Conservation (phyloP, 1,140 invertebrate species). For the Littorina saxatilis region DNA sequence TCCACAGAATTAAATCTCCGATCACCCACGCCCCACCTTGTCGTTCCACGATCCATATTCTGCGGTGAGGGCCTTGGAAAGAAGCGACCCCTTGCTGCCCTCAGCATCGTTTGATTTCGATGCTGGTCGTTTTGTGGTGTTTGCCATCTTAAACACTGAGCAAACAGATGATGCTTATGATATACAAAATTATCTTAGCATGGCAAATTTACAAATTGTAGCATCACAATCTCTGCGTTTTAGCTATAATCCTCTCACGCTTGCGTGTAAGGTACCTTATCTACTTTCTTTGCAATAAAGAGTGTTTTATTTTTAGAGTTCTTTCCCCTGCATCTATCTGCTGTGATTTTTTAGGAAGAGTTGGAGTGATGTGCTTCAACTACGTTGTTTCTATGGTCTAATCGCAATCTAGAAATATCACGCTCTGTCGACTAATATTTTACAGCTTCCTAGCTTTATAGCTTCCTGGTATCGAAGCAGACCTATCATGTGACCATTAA, state of each 20-base stretch:
- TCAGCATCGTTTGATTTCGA: constrained; percentile 19
- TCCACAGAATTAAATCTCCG: too few relatives aligned
- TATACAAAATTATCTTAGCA: not conserved
- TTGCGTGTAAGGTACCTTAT: not conserved
- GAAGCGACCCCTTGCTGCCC: not conserved
- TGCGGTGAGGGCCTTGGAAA: constrained; percentile 26
- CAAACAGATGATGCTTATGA: not conserved
- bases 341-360: not conserved
- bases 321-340: not conserved
- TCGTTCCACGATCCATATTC: constrained; percentile 9
- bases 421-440: too few relatives aligned
- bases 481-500: too few relatives aligned
- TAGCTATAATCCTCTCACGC: not conserved
- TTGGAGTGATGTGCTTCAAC: not conserved
- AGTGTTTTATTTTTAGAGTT: not conserved
- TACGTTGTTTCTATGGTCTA: too few relatives aligned
- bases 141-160: not conserved
- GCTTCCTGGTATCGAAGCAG: too few relatives aligned
- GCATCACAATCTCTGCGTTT: not conserved
- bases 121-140: constrained; percentile 23
- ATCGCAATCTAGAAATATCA: too few relatives aligned
- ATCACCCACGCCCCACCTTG: too few relatives aligned
- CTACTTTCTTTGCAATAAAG: not conserved
- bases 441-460: too few relatives aligned
- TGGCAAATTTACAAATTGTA: not conserved